Conservation (phyloP, 2,113 vertebrate genomes). For the Amazona vittata region DNA sequence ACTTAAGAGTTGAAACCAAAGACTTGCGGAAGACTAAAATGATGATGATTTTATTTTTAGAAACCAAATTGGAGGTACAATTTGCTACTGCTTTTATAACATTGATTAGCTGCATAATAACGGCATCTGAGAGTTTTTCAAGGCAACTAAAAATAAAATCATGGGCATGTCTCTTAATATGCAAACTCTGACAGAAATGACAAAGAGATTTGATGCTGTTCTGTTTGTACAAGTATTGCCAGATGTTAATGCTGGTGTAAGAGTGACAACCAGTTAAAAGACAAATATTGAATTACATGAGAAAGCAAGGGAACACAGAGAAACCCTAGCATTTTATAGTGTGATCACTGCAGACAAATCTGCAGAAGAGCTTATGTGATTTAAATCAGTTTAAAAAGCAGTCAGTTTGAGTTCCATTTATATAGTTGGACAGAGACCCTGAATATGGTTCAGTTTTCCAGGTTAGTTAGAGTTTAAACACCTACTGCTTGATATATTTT, state of each 20-base stretch:
- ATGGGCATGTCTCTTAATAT: rapidly evolving
- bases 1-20: background rate
- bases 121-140: rapidly evolving
- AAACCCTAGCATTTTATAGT: background rate
- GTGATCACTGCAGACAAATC: background rate
- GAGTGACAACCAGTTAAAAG: background rate
- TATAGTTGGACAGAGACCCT: background rate
- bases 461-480: background rate
- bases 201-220: background rate
- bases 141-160: background rate
- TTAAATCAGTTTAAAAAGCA: background rate
- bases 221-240: background rate
- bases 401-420: background rate
- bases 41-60: background rate
- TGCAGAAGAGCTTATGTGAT: background rate
- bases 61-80: background rate
- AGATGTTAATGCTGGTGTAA: background rate
- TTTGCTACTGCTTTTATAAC: background rate
- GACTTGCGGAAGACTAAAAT: background rate
- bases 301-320: background rate
- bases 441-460: background rate
- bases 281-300: background rate
- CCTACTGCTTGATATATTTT: rapidly evolving
- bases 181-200: background rate
- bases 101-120: background rate